A percentile compares a stretch with the other conserved stretches of the same genome.
Conservation (phyloP, 1,140 invertebrate species). For the Pantala flavescens region DNA sequence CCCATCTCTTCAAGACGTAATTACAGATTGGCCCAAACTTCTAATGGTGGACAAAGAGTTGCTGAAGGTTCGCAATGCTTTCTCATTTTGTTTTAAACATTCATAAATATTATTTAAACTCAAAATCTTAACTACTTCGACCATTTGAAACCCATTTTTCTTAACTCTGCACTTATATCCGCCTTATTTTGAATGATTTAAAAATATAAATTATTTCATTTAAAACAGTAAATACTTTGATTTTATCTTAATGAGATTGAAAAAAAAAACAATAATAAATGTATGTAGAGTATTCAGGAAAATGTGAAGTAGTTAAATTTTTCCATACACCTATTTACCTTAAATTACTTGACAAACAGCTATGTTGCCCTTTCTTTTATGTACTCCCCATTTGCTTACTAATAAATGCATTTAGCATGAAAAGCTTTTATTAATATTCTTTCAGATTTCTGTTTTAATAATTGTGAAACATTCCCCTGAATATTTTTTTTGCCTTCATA, state of each 20-base stretch:
- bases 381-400: neutral
- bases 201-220: neutral
- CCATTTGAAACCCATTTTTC: neutral
- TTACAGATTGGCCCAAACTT: slow-evolving; percentile 51
- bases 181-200: neutral
- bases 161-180: slow-evolving; percentile 6
- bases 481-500: slow-evolving; percentile 17
- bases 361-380: neutral
- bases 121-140: neutral
- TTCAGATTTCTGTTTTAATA: neutral
- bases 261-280: neutral
- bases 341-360: neutral
- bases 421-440: neutral
- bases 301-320: neutral
- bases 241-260: slow-evolving; percentile 1
- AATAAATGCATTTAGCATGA: slow-evolving; percentile 19
- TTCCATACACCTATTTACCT: neutral
- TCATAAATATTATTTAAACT: neutral
- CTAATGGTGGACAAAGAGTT: slow-evolving; percentile 42
- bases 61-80: slow-evolving; percentile 43
- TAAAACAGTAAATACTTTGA: neutral
- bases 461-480: neutral
- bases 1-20: slow-evolving; percentile 48
- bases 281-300: neutral
- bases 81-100: neutral